Evolutionary conservation across 2,797 vertebrate genomes (phyloP).

Genomic region (Psittacula derbiana): DNA sequence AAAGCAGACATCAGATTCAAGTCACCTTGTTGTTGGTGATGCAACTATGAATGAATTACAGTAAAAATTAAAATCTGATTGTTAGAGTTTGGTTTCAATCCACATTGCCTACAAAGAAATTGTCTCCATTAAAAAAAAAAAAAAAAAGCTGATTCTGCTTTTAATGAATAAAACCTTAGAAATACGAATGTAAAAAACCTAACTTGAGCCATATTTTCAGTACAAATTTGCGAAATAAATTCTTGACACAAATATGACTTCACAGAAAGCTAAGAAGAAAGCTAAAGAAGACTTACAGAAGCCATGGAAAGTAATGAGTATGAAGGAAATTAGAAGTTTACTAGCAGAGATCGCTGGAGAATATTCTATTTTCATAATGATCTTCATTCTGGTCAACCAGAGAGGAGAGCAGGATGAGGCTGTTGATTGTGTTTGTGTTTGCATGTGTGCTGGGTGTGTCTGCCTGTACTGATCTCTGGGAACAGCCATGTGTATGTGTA

Average conservation of each 20-base stretch:
- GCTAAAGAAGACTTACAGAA: background rate
- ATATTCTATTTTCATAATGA: background rate
- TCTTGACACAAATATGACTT: background rate
- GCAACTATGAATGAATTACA: background rate
- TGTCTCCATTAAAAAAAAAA: background rate
- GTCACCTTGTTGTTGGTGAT: background rate
- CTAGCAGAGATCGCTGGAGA: background rate
- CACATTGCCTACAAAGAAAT: background rate
- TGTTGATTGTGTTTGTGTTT: background rate
- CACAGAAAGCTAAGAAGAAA: background rate
- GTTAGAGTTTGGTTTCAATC: background rate
- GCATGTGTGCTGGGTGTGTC: background rate
- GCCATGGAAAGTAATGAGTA: background rate
- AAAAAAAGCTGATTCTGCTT: background rate
- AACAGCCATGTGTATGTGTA: background rate
- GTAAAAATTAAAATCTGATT: background rate
- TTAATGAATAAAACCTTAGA: background rate
- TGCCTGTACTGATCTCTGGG: background rate
- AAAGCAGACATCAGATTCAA: conserved; percentile 22
- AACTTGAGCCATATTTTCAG: background rate
- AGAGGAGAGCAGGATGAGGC: background rate
- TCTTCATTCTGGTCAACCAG: background rate
- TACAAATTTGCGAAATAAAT: background rate
- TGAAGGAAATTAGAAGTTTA: background rate
- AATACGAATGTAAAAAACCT: background rate